A percentile compares a stretch with the other conserved stretches of the same genome.
Evolutionary conservation across 1,140 invertebrate genomes (phyloP).

Genomic region (Drosophila lowei): DNA sequence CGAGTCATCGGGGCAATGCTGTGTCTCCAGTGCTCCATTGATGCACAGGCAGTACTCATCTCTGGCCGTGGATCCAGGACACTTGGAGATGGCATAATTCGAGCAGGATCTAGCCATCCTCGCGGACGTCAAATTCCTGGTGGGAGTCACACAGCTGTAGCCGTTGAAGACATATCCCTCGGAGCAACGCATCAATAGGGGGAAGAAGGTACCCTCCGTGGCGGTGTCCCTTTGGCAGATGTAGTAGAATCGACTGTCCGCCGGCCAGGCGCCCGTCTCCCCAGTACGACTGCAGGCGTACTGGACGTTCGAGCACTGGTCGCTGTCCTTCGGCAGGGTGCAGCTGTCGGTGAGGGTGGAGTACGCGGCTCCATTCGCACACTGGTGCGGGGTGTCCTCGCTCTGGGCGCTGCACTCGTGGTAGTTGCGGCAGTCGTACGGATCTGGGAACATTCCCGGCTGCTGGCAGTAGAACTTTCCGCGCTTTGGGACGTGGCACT

Average conservation of each 20-base stretch:
- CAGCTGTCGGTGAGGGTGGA: slow-evolving; percentile 53
- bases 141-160: slow-evolving; percentile 32
- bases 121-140: background rate
- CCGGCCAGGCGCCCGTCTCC: slow-evolving; percentile 60
- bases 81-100: slow-evolving; percentile 13
- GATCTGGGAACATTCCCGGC: slow-evolving; percentile 77
- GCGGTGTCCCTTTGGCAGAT: slow-evolving; percentile 59
- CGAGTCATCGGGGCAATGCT: slow-evolving; percentile 5
- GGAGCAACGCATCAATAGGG: slow-evolving; percentile 64
- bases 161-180: slow-evolving; percentile 57
- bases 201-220: slow-evolving; percentile 45
- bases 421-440: slow-evolving; percentile 79
- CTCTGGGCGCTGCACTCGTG: slow-evolving; percentile 71
- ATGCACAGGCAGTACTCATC: slow-evolving; percentile 17
- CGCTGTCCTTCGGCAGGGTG: slow-evolving; percentile 42
- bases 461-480: slow-evolving; percentile 71
- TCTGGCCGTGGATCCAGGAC: background rate
- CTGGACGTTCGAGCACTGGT: slow-evolving; percentile 52
- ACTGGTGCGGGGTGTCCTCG: slow-evolving; percentile 48
- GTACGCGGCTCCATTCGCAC: slow-evolving; percentile 62
- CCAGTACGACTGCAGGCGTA: slow-evolving; percentile 61
- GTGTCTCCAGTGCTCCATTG: slow-evolving; percentile 8
- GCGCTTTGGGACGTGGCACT: slow-evolving; percentile 54
- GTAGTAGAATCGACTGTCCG: slow-evolving; percentile 73
- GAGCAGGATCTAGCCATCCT: slow-evolving; percentile 5